Percentiles rank a stretch among this genome's conserved stretches.
These are phyloP conservation scores for Gallinago media DNA, from an alignment of 2,113 vertebrate genomes.

Conservation along the genomic window DNA sequence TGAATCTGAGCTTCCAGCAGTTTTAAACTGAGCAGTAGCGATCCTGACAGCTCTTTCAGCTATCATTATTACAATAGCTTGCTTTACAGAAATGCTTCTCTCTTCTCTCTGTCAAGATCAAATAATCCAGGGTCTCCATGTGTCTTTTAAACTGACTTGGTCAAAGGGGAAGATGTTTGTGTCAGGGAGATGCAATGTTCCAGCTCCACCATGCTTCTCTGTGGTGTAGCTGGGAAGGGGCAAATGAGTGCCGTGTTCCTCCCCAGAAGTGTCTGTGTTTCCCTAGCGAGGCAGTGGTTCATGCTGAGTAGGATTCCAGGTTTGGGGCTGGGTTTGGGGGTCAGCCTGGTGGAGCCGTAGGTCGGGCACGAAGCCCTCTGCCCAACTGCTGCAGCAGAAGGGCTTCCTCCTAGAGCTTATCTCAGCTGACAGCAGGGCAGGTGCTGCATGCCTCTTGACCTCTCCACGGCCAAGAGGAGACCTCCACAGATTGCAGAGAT, in stretches of 20 bases:
- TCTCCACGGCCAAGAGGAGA: too few species aligned
- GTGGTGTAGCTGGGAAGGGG: not conserved
- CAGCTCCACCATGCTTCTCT: not conserved
- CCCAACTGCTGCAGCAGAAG: not conserved
- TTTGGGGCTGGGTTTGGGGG: not conserved
- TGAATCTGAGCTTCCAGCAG: not conserved
- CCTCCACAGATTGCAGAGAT: not conserved
- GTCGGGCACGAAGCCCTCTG: not conserved
- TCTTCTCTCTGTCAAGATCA: not conserved
- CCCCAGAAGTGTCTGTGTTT: not conserved
- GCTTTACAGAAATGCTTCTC: not conserved
- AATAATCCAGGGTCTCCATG: not conserved
- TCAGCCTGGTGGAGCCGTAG: fast-evolving
- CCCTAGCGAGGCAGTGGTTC: not conserved
- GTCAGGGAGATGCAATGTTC: not conserved
- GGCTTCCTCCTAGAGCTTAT: not conserved
- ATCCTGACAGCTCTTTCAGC: not conserved
- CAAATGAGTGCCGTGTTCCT: not conserved
- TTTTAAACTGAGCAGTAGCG: not conserved
- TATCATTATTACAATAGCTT: not conserved
- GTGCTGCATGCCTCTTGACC: fast-evolving
- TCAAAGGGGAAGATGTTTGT: not conserved
- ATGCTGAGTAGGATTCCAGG: not conserved
- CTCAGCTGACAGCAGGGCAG: not conserved
- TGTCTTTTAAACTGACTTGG: not conserved